These are phyloP conservation scores for Tortrix viridana DNA, from an alignment of 2,888 invertebrate species.

Conservation along the genomic window DNA sequence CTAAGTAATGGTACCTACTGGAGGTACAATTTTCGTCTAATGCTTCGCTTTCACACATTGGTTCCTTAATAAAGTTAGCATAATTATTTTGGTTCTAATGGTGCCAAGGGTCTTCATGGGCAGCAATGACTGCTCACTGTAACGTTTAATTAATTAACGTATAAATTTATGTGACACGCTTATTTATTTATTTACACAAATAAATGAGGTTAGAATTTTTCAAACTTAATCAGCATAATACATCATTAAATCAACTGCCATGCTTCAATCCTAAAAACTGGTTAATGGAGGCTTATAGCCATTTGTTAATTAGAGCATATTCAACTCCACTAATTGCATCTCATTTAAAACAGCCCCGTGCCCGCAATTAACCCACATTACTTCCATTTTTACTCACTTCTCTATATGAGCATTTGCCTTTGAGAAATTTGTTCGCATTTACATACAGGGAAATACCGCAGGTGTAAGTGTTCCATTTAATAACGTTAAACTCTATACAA, in stretches of 20 bases:
- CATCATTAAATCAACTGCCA: slow-evolving; percentile 6
- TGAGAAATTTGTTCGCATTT: slow-evolving; percentile 19
- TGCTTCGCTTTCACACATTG: no score
- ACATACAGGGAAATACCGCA: slow-evolving; percentile 22
- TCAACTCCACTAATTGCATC: slow-evolving; percentile 67
- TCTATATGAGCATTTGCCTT: slow-evolving; percentile 28
- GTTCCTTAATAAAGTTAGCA: no score
- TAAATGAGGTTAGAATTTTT: no score
- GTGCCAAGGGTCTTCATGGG: no score
- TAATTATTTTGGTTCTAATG: no score
- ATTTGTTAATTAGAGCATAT: slow-evolving; percentile 61
- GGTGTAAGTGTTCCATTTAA: slow-evolving; percentile 20
- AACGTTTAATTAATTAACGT: no score
- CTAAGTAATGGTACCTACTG: no score
- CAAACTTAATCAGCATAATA: no score
- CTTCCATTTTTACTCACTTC: slow-evolving; percentile 32
- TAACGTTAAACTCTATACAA: slow-evolving; percentile 40
- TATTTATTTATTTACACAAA: no score
- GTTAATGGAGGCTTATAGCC: slow-evolving; percentile 39
- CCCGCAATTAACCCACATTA: slow-evolving; percentile 67
- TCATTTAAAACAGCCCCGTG: slow-evolving; percentile 64
- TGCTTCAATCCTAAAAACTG: slow-evolving; percentile 27
- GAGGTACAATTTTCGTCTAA: no score
- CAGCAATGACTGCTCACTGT: no score
- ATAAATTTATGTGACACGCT: no score